Base-by-base conservation (phyloP, 1,140 invertebrate species). In the Pinna nobilis region DNA sequence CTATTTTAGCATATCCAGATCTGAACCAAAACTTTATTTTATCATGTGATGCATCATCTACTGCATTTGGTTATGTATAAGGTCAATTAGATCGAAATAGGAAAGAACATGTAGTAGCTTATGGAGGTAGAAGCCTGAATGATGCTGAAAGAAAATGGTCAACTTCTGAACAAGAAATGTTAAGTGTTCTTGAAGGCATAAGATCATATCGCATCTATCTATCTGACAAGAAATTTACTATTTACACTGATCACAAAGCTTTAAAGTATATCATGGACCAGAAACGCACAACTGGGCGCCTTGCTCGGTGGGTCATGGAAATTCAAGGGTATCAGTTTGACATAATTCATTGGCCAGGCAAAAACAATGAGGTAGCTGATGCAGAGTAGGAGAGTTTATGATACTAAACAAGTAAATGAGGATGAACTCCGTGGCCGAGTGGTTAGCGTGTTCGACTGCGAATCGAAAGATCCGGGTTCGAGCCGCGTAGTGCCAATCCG, bases 1-100 rank as follows among this genome's bases (percentile, higher is more conserved):
- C 80, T 23, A 66, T 79, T 23, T 37, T 81, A 1, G 47, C 59
- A 4, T 73, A 57, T 25, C 77, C 77, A 20, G 63, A 77, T 25
- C 44, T 66, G 28, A 23, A 50, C 23, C 73, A 65, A 57, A 51
- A 51, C 23, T 79, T 76, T 41, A 76, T 63, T 30, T 65, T 75
- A 1, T 66, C 70, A 6, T 64, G 65, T 20, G 76, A 74, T 57
- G 76, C 76, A 28, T 66, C 60, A 20, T 55, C 30, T 13, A 25
- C 35, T 39, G 57, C 57, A 15, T 66, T 75, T 63, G 64, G 67
- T 6, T 68, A 59, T 50, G 57, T 76, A 57, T 39, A 72, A 6
- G 55, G 74, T 37, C 74, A 76, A 44, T 30, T 59, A 57, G 63
- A 70, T 39, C 33, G 53, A 5, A 25, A 71, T 49, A 57, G 39